phyloP scores from a whole-genome alignment of 2,797 vertebrate species.

The Spheniscus humboldti region DNA sequence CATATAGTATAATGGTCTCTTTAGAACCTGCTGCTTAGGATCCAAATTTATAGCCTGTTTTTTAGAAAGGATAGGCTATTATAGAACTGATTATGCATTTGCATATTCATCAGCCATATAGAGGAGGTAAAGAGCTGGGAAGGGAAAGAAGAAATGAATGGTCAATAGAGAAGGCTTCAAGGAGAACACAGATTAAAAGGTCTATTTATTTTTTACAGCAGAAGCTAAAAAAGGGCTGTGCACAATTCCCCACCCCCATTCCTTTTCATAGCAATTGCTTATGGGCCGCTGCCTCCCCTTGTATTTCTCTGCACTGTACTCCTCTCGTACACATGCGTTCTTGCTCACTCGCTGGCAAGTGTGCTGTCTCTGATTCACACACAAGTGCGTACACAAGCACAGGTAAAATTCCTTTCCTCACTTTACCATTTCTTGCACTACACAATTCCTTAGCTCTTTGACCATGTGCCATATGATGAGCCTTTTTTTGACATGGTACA shows the following conservation, averaged over 20 bases:
- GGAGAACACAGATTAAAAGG: constrained; percentile 28
- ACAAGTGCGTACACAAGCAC: neutral
- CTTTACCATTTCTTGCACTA: neutral
- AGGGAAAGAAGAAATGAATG: constrained; percentile 40
- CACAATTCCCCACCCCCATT: constrained; percentile 13
- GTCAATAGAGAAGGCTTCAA: constrained; percentile 29
- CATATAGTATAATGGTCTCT: constrained; percentile 12
- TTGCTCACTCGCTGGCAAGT: neutral
- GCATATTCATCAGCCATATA: constrained; percentile 47
- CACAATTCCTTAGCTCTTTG: neutral
- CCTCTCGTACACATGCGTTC: neutral
- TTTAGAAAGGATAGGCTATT: constrained; percentile 37
- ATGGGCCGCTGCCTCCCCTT: neutral
- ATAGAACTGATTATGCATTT: constrained; percentile 34
- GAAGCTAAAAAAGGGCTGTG: neutral
- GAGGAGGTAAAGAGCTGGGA: constrained; percentile 25
- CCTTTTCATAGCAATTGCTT: constrained; percentile 13
- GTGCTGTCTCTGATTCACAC: neutral
- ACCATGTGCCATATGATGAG: neutral
- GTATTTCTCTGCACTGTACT: neutral
- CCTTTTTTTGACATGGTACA: neutral
- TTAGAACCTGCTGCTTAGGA: constrained; percentile 16
- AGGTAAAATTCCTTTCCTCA: neutral
- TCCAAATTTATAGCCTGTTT: constrained; percentile 48
- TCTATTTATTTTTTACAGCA: constrained; percentile 46